These are phyloP conservation scores for Dissostichus mawsoni DNA, from an alignment of 2,113 vertebrate genomes.

Conservation along the genomic window DNA sequence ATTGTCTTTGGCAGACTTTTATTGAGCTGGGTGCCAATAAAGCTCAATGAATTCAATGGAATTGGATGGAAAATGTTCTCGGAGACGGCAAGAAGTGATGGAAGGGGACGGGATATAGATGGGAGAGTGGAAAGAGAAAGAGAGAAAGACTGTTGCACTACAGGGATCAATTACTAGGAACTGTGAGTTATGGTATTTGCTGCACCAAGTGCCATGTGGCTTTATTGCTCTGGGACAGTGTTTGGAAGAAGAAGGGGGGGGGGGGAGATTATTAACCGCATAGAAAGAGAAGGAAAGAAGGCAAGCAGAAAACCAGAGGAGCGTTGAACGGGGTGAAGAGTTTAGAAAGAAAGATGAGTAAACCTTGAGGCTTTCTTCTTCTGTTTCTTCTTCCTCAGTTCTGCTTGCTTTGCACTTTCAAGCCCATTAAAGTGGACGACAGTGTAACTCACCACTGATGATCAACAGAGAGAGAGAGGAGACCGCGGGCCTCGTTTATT, in stretches of 20 bases:
- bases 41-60: conserved; percentile 53
- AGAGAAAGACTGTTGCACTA: conserved; percentile 69
- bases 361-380: conserved; percentile 72
- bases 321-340: neutral
- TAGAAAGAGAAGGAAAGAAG: conserved; percentile 14
- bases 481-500: conserved; percentile 60
- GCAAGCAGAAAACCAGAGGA: conserved; percentile 22
- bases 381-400: conserved; percentile 66
- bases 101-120: conserved; percentile 54
- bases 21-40: conserved; percentile 58
- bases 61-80: conserved; percentile 21
- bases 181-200: conserved; percentile 87
- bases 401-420: conserved; percentile 86
- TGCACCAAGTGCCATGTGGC: conserved; percentile 77
- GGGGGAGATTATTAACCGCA: conserved; percentile 79
- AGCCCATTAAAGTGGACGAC: conserved; percentile 85
- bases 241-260: conserved; percentile 77
- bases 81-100: conserved; percentile 32
- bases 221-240: conserved; percentile 85
- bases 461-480: conserved; percentile 78
- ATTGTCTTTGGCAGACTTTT: conserved; percentile 66
- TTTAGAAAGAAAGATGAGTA: conserved; percentile 47
- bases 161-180: conserved; percentile 88
- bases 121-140: conserved; percentile 39
- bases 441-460: conserved; percentile 87